Percentiles rank a stretch among this genome's conserved stretches.
Conservation (phyloP, 2,113 vertebrate genomes). For the Perccottus glenii region DNA sequence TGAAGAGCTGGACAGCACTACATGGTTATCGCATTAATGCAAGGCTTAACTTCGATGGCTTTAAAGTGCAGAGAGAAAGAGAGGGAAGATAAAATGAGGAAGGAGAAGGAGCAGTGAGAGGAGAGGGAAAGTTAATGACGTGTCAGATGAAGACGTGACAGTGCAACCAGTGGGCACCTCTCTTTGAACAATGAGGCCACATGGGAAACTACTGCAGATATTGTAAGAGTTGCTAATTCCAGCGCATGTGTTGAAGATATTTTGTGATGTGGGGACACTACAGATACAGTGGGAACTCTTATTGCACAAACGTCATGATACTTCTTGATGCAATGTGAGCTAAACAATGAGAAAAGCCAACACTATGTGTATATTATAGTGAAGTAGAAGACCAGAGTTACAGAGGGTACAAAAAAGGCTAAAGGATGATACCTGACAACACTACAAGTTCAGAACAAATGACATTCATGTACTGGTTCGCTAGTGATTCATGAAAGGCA, state of each 20-base stretch:
- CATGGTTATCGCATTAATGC: constrained; percentile 68
- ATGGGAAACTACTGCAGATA: constrained; percentile 43
- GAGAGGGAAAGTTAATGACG: constrained; percentile 45
- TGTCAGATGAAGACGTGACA: constrained; percentile 50
- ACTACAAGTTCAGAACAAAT: too few species aligned
- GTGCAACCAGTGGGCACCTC: constrained; percentile 14
- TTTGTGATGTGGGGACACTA: background rate
- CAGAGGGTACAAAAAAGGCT: too few species aligned
- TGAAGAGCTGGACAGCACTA: constrained; percentile 50
- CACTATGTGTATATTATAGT: too few species aligned
- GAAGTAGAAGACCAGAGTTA: too few species aligned
- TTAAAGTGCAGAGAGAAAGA: constrained; percentile 38
- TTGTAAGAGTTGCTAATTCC: constrained; percentile 29
- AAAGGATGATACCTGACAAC: too few species aligned
- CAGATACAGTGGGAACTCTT: background rate
- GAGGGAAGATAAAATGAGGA: constrained; percentile 52
- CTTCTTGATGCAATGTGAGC: too few species aligned
- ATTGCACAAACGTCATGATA: too few species aligned
- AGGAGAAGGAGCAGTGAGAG: constrained; percentile 22
- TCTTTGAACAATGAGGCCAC: constrained; percentile 37
- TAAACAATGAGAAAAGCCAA: too few species aligned
- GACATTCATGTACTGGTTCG: too few species aligned
- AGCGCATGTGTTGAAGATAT: constrained; percentile 21
- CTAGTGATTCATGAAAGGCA: too few species aligned
- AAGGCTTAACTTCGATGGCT: constrained; percentile 39